Conservation (phyloP, 2,888 invertebrate genomes). For the Cepaea hortensis region DNA sequence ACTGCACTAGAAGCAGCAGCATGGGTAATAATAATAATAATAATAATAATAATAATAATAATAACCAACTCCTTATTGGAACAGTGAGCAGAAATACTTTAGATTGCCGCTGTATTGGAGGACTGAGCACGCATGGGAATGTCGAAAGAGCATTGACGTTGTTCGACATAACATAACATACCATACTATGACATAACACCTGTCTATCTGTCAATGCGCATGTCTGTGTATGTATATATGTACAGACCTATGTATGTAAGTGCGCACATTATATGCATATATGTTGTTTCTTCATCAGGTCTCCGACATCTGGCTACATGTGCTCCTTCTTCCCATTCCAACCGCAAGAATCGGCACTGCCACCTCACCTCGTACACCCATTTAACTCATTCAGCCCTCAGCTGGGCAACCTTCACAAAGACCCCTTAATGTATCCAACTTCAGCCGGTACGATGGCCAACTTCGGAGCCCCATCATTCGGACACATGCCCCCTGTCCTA, state of each 20-base stretch:
- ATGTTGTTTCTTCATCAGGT: slow-evolving; percentile 2
- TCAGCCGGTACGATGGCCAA: slow-evolving; percentile 47
- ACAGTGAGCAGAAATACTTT: too few species aligned
- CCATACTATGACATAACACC: too few species aligned
- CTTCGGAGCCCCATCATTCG: slow-evolving; percentile 45
- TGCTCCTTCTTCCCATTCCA: slow-evolving; percentile 38
- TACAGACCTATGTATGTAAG: neutral
- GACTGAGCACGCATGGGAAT: too few species aligned
- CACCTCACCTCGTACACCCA: slow-evolving; percentile 48
- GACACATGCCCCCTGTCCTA: slow-evolving; percentile 47
- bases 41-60: too few species aligned
- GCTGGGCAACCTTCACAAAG: slow-evolving; percentile 46
- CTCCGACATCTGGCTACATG: slow-evolving; percentile 26
- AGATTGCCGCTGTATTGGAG: too few species aligned
- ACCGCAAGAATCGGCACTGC: slow-evolving; percentile 42
- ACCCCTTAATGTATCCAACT: slow-evolving; percentile 50
- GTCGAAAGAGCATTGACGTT: too few species aligned
- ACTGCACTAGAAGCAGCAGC: too few species aligned
- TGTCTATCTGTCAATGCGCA: too few species aligned
- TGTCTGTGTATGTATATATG: neutral
- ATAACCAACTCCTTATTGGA: too few species aligned
- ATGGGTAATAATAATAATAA: too few species aligned
- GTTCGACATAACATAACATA: too few species aligned
- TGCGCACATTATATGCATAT: neutral
- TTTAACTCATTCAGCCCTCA: slow-evolving; percentile 50